These are phyloP conservation scores for Pantelozetes paolii DNA, from an alignment of 2,888 invertebrate species.

Conservation along the genomic window DNA sequence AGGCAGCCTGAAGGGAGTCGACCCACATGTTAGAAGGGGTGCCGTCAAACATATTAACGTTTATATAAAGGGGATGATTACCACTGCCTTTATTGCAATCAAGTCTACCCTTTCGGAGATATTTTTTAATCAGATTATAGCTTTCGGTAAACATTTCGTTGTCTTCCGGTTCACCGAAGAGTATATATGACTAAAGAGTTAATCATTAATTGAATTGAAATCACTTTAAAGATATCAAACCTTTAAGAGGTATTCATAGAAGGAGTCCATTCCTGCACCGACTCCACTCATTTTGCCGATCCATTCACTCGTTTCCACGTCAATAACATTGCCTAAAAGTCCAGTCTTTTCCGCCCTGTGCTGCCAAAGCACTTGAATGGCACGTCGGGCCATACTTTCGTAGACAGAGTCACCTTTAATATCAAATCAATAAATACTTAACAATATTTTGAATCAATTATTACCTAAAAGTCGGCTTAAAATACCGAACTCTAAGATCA, in stretches of 20 bases:
- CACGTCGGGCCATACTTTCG: conserved; percentile 59
- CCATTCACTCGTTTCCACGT: conserved; percentile 63
- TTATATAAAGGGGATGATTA: conserved; percentile 62
- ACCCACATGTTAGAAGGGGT: conserved; percentile 61
- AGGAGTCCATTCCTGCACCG: conserved; percentile 63
- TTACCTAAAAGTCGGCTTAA: conserved; percentile 60
- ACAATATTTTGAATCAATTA: conserved; percentile 50
- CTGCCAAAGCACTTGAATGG: conserved; percentile 58
- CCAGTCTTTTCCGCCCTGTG: conserved; percentile 59
- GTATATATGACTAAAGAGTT: conserved; percentile 58
- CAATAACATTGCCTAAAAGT: conserved; percentile 61
- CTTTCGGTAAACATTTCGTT: conserved; percentile 60
- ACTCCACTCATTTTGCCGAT: conserved; percentile 59
- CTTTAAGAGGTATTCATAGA: conserved; percentile 62
- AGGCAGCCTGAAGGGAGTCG: conserved; percentile 61
- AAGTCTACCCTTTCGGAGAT: conserved; percentile 58
- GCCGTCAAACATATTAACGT: conserved; percentile 63
- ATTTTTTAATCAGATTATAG: conserved; percentile 58
- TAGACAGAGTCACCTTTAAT: conserved; percentile 57
- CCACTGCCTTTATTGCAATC: conserved; percentile 59
- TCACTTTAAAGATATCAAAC: conserved; percentile 47
- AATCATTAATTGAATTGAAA: background rate
- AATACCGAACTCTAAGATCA: conserved; percentile 62
- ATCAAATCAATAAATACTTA: background rate
- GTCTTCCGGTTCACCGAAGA: conserved; percentile 61